A percentile compares a stretch with the other conserved stretches of the same genome.
Conservation (phyloP, 2,113 vertebrate genomes). For the Pristiophorus japonicus region DNA sequence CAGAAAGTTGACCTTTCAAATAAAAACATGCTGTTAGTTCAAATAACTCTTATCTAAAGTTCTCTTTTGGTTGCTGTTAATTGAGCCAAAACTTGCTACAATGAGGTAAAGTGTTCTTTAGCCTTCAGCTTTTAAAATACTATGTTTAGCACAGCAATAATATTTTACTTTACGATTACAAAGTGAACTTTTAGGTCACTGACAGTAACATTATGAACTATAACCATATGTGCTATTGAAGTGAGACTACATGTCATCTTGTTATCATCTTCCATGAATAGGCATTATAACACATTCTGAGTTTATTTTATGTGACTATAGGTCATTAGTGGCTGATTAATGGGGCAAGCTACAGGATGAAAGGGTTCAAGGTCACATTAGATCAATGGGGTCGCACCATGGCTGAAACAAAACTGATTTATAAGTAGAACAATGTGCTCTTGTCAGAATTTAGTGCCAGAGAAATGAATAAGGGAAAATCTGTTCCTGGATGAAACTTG, state of each 20-base stretch:
- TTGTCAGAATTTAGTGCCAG: not conserved
- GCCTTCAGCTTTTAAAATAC: not conserved
- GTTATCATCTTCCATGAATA: not conserved
- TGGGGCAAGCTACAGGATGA: not conserved
- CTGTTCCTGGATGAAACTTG: not conserved
- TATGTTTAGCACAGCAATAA: not conserved
- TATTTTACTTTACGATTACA: not conserved
- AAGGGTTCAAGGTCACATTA: conserved; percentile 2
- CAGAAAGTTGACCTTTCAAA: not conserved
- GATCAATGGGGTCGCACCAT: conserved; percentile 7
- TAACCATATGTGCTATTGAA: not conserved
- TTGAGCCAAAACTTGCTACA: not conserved
- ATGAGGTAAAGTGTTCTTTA: not conserved
- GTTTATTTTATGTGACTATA: not conserved
- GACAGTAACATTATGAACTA: not conserved
- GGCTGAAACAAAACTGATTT: not conserved
- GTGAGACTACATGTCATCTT: not conserved
- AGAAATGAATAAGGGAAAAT: not conserved
- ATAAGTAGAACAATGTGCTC: not conserved
- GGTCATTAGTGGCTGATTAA: not conserved
- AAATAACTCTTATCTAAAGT: not conserved
- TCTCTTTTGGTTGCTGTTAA: not conserved
- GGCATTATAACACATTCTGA: not conserved
- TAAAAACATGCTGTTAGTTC: not conserved
- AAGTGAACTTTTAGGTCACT: conserved; percentile 8